Base-by-base conservation (phyloP, 2,113 vertebrate genomes). In the Sinocyclocheilus maitianheensis region DNA sequence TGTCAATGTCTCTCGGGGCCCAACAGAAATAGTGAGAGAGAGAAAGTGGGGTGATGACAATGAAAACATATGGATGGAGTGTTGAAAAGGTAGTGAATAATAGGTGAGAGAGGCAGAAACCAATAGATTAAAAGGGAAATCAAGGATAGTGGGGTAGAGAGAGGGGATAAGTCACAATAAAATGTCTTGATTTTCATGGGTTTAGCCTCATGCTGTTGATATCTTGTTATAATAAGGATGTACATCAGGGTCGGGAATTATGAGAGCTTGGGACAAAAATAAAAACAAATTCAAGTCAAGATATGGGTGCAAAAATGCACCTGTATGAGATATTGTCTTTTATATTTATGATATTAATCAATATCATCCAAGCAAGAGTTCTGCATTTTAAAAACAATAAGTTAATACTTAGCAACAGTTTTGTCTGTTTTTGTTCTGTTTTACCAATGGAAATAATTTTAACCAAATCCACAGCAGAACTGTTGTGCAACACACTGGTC, bases 121-220 rank as follows among this genome's bases (percentile, higher is more conserved):
- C 43, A 37, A 63, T 55, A 8, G 69, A 77, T 74, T 40, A 16
- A 60, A 67, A 48, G 24, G 48, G 46, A 62, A 62, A 65, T 65
- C 13, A 20, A 30, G 46, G 86, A 80, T n/a, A 67, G 16, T 40
- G 40, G 40, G 40, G 40, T 7, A 40, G 40, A 40, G 58, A 37
- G 58, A 69, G 71, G 81, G 14, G 62, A 37, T 7, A 51, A 81
- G 77, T 89, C 87, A 88, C 72, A 55, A 86, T 87, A 74, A 76
- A 46, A 43, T 53, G 62, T 20, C 51, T 78, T 77, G 81, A 77
- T 84, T 87, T 69, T 67, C 40, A 34, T 72, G n/a, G 72, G 24
- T 43, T 77, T 87, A 75, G 69, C 72, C 22, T 58, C 77, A 82
- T 46, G 86, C 81, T 83, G 76, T 77, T 71, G 13, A 53, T 30